A percentile compares a stretch with the other conserved stretches of the same genome.
Evolutionary conservation across 2,797 vertebrate species (phyloP).

Genomic region (Anabas testudineus): DNA sequence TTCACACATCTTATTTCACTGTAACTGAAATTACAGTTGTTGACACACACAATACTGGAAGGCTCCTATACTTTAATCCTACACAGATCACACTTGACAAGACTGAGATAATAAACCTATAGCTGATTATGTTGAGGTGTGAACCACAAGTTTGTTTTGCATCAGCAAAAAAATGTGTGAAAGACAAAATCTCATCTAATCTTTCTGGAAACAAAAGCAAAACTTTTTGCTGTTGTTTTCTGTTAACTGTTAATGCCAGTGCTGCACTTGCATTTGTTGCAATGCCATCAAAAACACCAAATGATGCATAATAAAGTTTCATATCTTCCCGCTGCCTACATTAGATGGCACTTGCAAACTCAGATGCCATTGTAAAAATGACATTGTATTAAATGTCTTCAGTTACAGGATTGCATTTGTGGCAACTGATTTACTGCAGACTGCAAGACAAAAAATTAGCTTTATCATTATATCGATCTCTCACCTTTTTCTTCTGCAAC

Average conservation of each 20-base stretch:
- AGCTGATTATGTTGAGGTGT: neutral
- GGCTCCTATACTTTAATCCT: neutral
- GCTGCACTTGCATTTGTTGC: too few species aligned
- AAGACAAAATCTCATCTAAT: neutral
- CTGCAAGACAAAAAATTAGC: too few species aligned
- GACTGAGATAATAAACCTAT: neutral
- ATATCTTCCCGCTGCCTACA: too few species aligned
- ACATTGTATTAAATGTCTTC: too few species aligned
- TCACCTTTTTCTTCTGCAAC: too few species aligned
- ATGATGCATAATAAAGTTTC: too few species aligned
- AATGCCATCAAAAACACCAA: too few species aligned
- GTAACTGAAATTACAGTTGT: constrained; percentile 5
- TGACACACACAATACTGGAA: neutral
- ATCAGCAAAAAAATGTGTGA: neutral
- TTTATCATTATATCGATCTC: too few species aligned
- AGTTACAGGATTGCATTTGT: too few species aligned
- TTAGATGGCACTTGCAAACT: too few species aligned
- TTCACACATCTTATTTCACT: neutral
- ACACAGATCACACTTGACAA: neutral
- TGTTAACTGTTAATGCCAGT: neutral
- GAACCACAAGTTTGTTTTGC: constrained; percentile 23
- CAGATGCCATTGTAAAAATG: too few species aligned
- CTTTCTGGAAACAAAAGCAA: neutral
- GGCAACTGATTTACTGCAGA: too few species aligned
- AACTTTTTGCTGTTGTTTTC: neutral